Conservation (phyloP, 2,797 vertebrate genomes). For the Garrulus glandarius region DNA sequence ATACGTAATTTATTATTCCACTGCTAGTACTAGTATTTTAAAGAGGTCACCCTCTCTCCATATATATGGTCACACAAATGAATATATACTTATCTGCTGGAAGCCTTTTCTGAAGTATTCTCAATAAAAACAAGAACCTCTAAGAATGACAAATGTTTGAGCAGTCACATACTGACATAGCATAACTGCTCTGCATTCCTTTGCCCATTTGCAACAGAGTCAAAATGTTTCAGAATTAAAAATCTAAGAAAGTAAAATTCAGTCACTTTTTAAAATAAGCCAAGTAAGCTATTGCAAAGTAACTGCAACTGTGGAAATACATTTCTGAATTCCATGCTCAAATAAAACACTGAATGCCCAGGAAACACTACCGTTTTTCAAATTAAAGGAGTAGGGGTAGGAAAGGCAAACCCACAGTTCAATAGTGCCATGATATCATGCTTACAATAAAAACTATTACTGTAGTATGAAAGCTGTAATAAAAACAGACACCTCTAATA, state of each 20-base stretch:
- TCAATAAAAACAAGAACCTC: not conserved
- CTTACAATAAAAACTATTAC: not conserved
- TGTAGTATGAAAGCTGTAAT: not conserved
- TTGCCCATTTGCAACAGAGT: not conserved
- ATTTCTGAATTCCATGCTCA: not conserved
- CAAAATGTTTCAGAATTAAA: not conserved
- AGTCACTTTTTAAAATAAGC: not conserved
- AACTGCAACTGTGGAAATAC: not conserved
- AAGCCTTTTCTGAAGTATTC: conserved; percentile 15
- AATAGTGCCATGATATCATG: not conserved
- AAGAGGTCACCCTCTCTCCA: not conserved
- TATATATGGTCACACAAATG: not conserved
- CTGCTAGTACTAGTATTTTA: not conserved
- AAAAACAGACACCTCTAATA: not conserved
- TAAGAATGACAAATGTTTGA: not conserved
- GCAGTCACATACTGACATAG: not conserved
- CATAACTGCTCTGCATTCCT: not conserved
- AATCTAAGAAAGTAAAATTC: not conserved
- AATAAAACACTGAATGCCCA: not conserved
- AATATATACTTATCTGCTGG: not conserved
- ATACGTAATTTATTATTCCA: not conserved
- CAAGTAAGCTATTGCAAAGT: not conserved
- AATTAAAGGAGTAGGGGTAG: not conserved
- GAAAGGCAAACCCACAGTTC: not conserved
- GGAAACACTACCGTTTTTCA: not conserved